phyloP scores from a whole-genome alignment of 2,113 vertebrate species.

The Brachypodius melanocephalos region DNA sequence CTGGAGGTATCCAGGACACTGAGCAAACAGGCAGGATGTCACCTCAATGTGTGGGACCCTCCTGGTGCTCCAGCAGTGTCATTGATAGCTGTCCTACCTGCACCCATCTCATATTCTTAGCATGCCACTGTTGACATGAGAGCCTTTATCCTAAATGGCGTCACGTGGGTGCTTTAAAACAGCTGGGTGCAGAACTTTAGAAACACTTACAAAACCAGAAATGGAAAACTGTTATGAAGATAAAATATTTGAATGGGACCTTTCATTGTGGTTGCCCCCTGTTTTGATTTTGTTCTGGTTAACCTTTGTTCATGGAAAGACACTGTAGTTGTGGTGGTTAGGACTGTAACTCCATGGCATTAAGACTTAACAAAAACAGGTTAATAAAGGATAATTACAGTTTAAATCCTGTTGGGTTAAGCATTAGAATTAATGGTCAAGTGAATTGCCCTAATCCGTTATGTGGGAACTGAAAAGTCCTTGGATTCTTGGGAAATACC shows the following conservation, averaged over 20 bases:
- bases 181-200: neutral
- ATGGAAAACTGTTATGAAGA: neutral
- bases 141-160: neutral
- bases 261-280: neutral
- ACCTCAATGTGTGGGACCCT: fast-evolving
- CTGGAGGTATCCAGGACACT: neutral
- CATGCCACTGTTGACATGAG: neutral
- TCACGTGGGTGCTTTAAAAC: neutral
- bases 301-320: neutral
- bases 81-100: neutral
- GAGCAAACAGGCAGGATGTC: neutral
- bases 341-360: neutral
- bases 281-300: neutral
- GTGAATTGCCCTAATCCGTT: neutral
- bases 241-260: neutral
- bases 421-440: neutral
- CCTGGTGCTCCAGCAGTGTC: neutral
- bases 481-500: neutral
- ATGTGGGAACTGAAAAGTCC: neutral
- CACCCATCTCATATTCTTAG: neutral
- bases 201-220: neutral
- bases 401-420: neutral
- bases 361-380: neutral
- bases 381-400: neutral
- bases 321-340: neutral